A percentile compares a stretch with the other conserved stretches of the same genome.
Evolutionary conservation across 2,797 vertebrate species (phyloP).

Genomic region (Cyprinella venusta): DNA sequence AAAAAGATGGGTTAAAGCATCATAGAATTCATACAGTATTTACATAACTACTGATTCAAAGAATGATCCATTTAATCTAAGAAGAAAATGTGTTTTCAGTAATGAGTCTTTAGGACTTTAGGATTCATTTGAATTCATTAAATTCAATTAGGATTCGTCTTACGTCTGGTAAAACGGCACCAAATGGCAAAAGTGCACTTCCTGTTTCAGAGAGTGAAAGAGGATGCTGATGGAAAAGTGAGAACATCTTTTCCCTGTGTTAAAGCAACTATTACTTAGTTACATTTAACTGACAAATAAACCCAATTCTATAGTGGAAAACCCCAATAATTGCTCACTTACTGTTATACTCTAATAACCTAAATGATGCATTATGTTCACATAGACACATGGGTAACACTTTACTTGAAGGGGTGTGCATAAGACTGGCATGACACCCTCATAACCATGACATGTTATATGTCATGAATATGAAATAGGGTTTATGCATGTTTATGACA

Average conservation of each 20-base stretch:
- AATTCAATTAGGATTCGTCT: too few relatives aligned
- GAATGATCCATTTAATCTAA: background rate
- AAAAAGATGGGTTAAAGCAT: background rate
- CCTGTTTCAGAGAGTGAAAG: conserved; percentile 54
- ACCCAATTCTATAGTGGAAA: background rate
- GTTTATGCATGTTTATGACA: too few relatives aligned
- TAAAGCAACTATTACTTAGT: conserved; percentile 18
- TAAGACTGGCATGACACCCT: too few relatives aligned
- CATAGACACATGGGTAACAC: too few relatives aligned
- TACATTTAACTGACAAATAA: conserved; percentile 3
- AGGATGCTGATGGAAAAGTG: conserved; percentile 51
- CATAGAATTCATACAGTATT: background rate
- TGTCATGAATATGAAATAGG: too few relatives aligned
- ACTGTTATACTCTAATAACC: background rate
- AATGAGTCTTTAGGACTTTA: background rate
- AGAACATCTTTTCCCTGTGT: conserved; percentile 35
- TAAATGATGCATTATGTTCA: background rate
- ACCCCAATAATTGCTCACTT: background rate
- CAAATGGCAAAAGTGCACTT: conserved; percentile 38
- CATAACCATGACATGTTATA: too few relatives aligned
- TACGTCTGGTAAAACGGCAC: background rate
- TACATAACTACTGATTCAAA: background rate
- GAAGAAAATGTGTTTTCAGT: background rate
- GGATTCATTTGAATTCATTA: background rate
- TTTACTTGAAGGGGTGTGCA: too few relatives aligned